A percentile compares a stretch with the other conserved stretches of the same genome.
These are phyloP conservation scores for Lepidurus couesii DNA, from an alignment of 1,140 invertebrate genomes.

Conservation along the genomic window DNA sequence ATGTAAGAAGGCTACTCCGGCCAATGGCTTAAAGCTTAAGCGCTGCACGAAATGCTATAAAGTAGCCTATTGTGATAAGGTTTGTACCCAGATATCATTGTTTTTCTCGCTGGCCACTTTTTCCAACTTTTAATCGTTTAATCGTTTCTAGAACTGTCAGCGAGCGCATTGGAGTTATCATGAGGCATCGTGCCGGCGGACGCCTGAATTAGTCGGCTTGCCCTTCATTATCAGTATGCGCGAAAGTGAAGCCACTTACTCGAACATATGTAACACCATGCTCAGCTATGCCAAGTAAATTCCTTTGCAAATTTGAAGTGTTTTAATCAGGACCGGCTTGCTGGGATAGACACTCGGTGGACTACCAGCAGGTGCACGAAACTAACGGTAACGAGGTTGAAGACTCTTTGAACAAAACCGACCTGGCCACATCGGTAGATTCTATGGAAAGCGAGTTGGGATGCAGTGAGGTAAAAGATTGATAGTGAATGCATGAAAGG, in stretches of 20 bases:
- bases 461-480: background rate
- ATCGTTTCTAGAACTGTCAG: slow-evolving; percentile 45
- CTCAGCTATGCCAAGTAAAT: slow-evolving; percentile 46
- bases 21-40: slow-evolving; percentile 42
- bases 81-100: slow-evolving; percentile 30
- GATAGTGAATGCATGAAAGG: too few species aligned
- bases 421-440: background rate
- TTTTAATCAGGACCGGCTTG: background rate
- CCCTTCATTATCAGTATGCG: slow-evolving; percentile 50
- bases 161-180: slow-evolving; percentile 46
- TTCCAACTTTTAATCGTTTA: slow-evolving; percentile 34
- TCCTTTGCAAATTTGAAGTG: background rate
- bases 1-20: slow-evolving; percentile 41
- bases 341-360: background rate
- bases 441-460: background rate
- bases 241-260: slow-evolving; percentile 45
- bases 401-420: background rate
- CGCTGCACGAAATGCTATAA: slow-evolving; percentile 47
- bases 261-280: slow-evolving; percentile 44
- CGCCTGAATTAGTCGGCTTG: slow-evolving; percentile 45
- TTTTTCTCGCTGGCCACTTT: background rate
- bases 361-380: background rate
- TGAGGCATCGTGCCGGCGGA: slow-evolving; percentile 41
- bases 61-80: slow-evolving; percentile 49
- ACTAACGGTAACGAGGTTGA: slow-evolving; percentile 5